Evolutionary conservation across 2,113 vertebrate genomes (phyloP), one percentile per base, ranked within the genome.

Genomic region (Toxotes jaculatrix): DNA sequence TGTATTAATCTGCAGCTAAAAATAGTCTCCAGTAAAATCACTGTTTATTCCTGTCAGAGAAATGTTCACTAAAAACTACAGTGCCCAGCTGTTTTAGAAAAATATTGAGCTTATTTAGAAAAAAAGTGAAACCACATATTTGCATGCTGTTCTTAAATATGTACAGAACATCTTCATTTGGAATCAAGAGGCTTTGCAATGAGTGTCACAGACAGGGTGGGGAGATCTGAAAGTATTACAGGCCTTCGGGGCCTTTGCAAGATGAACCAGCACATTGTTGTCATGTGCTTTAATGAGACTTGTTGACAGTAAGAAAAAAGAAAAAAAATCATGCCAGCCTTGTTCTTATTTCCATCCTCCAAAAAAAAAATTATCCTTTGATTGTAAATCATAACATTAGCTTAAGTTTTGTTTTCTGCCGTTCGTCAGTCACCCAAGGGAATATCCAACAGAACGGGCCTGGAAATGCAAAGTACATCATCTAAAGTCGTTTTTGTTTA

Each of bases 391-490:
- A 11, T 34, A n/a, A 5, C 21, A 66, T 49, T 7, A 64, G 14
- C 43, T 21, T 0, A 32, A 10, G 19, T 61, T 51, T 61, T 60
- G 13, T 36, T 71, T 72, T 38, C 31, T 56, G 21, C 38, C n/a
- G 7, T 21, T 60, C 59, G 47, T 53, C 40, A 51, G 23, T 65
- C 42, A 74, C 3, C 16, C 21, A n/a, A 13, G 38, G 36, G 21
- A 57, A 27, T 31, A 42, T 40, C 4, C 1, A 12, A 69, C 9
- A 65, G 47, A 61, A 78, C 8, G 2, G 19, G 31, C 43, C 60
- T 34, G 42, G 43, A 87, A 87, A 83, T 87, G 79, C 74, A 72
- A 65, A 74, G 40, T 2, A 70, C 61, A 87, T 83, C 72, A 72
- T n/a, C 56, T 61, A 31, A 1, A 27, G 74, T 64, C 9, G 1